Percentiles rank a stretch among this genome's conserved stretches.
Conservation (phyloP, 2,888 invertebrate genomes). For the Ornithoptera priamus region DNA sequence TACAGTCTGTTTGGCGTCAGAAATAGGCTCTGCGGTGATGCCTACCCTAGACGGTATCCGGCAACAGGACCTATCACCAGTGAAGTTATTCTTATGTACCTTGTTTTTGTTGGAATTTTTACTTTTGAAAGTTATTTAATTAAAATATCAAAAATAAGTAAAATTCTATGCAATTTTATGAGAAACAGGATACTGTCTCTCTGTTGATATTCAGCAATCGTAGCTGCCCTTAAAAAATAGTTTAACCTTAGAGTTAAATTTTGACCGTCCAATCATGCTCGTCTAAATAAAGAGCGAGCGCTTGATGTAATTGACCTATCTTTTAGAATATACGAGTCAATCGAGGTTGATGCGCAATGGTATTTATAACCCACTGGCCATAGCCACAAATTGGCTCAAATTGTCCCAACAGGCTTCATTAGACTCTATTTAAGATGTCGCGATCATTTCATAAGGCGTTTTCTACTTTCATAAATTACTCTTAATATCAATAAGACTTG, state of each 20-base stretch:
- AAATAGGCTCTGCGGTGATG: too few relatives aligned
- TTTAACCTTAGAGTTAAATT: not conserved
- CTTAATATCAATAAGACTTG: constrained; percentile 26
- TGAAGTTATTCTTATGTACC: too few relatives aligned
- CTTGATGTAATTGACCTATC: constrained; percentile 53
- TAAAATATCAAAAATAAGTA: too few relatives aligned
- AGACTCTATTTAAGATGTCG: constrained; percentile 50
- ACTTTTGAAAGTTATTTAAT: too few relatives aligned
- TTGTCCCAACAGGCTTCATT: constrained; percentile 65
- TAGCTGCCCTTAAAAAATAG: not conserved
- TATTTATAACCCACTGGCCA: constrained; percentile 56
- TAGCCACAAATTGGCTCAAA: constrained; percentile 63
- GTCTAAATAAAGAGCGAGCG: constrained; percentile 28
- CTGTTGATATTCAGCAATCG: too few relatives aligned
- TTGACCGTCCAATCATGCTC: not conserved
- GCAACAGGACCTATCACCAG: too few relatives aligned
- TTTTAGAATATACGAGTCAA: constrained; percentile 45
- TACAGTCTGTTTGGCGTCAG: too few relatives aligned
- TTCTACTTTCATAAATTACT: constrained; percentile 28
- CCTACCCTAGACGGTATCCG: too few relatives aligned
- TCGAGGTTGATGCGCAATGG: constrained; percentile 48
- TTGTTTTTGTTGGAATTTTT: too few relatives aligned
- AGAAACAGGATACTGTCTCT: too few relatives aligned
- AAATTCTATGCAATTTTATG: too few relatives aligned
- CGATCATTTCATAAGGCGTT: constrained; percentile 30